These are phyloP conservation scores for Valencia hispanica DNA, from an alignment of 2,797 vertebrate genomes.

Conservation along the genomic window DNA sequence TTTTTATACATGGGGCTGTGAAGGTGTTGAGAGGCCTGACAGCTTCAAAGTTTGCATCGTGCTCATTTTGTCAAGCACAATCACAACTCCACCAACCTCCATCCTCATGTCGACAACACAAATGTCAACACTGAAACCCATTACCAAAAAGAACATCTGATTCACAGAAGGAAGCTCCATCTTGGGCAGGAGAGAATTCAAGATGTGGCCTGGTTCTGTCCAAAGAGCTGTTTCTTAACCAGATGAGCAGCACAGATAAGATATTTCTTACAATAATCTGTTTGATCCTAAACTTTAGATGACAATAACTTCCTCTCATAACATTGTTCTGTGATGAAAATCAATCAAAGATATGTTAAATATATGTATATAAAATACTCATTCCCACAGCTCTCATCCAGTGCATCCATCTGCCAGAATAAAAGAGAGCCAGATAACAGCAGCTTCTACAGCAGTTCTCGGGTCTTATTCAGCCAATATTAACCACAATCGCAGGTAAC, in stretches of 20 bases:
- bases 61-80: slow-evolving; percentile 38
- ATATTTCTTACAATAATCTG: too few relatives aligned
- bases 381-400: not conserved
- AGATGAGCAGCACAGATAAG: too few relatives aligned
- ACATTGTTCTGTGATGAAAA: not conserved
- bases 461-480: slow-evolving; percentile 18
- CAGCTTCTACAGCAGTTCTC: slow-evolving; percentile 20
- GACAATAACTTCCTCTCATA: not conserved
- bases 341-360: not conserved
- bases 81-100: not conserved
- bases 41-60: slow-evolving; percentile 48
- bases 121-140: slow-evolving; percentile 27
- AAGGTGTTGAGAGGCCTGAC: slow-evolving; percentile 39
- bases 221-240: too few relatives aligned
- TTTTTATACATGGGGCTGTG: slow-evolving; percentile 33
- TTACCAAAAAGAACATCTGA: slow-evolving; percentile 41
- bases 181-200: slow-evolving; percentile 23
- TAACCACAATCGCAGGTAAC: slow-evolving; percentile 32
- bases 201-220: slow-evolving; percentile 26
- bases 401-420: not conserved
- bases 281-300: not conserved
- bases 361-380: not conserved
- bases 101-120: slow-evolving; percentile 9
- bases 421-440: slow-evolving; percentile 22
- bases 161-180: slow-evolving; percentile 25